A percentile compares a stretch with the other conserved stretches of the same genome.
These are phyloP conservation scores for Synergus umbraculus DNA, from an alignment of 2,888 invertebrate genomes.

Conservation along the genomic window DNA sequence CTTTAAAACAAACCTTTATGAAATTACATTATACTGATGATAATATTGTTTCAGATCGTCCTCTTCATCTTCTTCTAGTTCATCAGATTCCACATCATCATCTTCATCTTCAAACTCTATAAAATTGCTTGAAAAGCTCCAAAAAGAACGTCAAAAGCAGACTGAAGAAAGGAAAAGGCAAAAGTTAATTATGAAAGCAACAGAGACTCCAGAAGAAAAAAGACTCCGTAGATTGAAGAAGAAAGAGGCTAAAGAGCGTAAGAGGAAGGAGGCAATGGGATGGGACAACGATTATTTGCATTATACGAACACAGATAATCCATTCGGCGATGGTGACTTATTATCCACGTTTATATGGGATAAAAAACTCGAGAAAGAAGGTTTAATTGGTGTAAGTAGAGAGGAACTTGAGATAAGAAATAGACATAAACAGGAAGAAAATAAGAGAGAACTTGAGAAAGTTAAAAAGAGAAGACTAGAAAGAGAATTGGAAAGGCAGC, in stretches of 20 bases:
- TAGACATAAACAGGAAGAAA: conserved; percentile 93
- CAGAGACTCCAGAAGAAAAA: conserved; percentile 98
- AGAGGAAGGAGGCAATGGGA: conserved; percentile 94
- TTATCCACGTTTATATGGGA: conserved; percentile 97
- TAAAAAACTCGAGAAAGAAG: conserved; percentile 97
- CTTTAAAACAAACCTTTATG: background rate
- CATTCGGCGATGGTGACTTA: conserved; percentile 97
- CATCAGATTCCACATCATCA: conserved; percentile 65
- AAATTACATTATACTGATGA: background rate
- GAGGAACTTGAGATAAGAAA: conserved; percentile 91
- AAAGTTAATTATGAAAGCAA: conserved; percentile 89
- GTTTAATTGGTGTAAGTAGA: conserved; percentile 86
- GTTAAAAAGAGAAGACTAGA: conserved; percentile 93
- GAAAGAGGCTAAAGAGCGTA: conserved; percentile 93
- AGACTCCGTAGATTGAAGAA: conserved; percentile 89
- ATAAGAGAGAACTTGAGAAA: conserved; percentile 94
- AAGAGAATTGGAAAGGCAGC: conserved; percentile 91
- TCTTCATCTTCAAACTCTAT: conserved; percentile 80
- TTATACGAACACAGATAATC: conserved; percentile 98
- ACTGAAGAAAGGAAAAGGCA: conserved; percentile 83
- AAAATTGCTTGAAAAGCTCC: conserved; percentile 85
- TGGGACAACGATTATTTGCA: conserved; percentile 98
- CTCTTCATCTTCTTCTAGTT: conserved; percentile 56
- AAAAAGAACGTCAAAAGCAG: conserved; percentile 84
- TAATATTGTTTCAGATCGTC: conserved; percentile 40